These are phyloP conservation scores for Nomada goodeniana DNA, from an alignment of 2,888 invertebrate genomes.

Conservation along the genomic window DNA sequence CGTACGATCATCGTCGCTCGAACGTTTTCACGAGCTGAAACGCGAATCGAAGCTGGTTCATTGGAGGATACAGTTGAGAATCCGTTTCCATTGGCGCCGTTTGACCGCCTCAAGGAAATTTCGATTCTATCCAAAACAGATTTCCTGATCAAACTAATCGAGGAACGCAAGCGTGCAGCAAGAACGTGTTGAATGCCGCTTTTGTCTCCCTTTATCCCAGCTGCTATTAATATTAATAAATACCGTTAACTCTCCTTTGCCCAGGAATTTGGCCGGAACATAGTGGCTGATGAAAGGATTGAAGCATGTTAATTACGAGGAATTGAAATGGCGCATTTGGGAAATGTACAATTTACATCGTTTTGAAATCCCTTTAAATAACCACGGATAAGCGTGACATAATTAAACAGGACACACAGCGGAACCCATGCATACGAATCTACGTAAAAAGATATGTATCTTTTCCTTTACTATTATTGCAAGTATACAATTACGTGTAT, in stretches of 20 bases:
- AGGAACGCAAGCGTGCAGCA: neutral
- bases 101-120: constrained; percentile 11
- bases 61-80: neutral
- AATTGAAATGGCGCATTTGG: neutral
- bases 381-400: too few species aligned
- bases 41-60: constrained; percentile 12
- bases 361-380: neutral
- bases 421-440: too few species aligned
- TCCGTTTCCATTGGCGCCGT: neutral
- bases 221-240: neutral
- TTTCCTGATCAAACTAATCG: neutral
- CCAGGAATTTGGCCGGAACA: neutral
- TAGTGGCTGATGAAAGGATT: neutral
- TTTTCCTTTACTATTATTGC: too few species aligned
- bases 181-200: neutral
- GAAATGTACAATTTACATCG: neutral
- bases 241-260: too few species aligned
- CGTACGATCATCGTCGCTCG: neutral
- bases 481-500: too few species aligned
- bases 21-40: constrained; percentile 17
- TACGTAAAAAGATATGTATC: too few species aligned
- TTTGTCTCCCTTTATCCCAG: neutral
- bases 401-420: too few species aligned
- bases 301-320: neutral
- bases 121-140: neutral